Percentiles rank a stretch among this genome's conserved stretches.
Evolutionary conservation across 2,113 vertebrate genomes (phyloP).

Genomic region (Trinectes maculatus): DNA sequence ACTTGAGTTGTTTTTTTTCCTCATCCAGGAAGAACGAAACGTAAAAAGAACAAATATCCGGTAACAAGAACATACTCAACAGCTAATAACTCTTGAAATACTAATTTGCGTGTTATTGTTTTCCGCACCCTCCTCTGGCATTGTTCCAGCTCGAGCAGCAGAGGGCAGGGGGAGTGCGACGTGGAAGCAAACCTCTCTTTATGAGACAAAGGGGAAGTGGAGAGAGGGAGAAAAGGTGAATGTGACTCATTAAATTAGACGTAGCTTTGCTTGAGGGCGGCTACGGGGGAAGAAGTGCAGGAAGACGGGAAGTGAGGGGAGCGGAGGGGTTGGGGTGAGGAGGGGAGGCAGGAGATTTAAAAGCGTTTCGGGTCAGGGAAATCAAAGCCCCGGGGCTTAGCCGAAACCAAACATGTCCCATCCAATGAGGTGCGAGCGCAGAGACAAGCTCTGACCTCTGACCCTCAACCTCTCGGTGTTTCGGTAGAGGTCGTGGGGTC

Average conservation of each 20-base stretch:
- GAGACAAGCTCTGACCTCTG: slow-evolving; percentile 64
- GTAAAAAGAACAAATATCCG: not conserved
- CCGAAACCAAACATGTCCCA: slow-evolving; percentile 65
- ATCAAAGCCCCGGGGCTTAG: slow-evolving; percentile 63
- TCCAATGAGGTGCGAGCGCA: slow-evolving; percentile 53
- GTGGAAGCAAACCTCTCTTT: slow-evolving; percentile 19
- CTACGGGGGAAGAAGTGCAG: slow-evolving; percentile 17
- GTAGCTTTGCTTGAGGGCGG: slow-evolving; percentile 46
- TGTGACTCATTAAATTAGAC: slow-evolving; percentile 67
- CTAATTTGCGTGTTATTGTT: slow-evolving; percentile 34
- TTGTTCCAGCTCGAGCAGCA: slow-evolving; percentile 42
- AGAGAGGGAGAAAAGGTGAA: slow-evolving; percentile 39
- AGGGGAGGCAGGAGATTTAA: slow-evolving; percentile 58
- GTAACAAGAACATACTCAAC: slow-evolving; percentile 14
- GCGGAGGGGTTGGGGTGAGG: slow-evolving; percentile 18
- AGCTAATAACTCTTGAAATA: slow-evolving; percentile 29
- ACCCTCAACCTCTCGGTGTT: slow-evolving; percentile 56
- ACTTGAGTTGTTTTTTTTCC: slow-evolving; percentile 17
- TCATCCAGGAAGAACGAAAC: not conserved
- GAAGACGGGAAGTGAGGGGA: slow-evolving; percentile 50
- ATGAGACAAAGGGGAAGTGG: slow-evolving; percentile 34
- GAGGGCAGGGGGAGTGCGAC: slow-evolving; percentile 30
- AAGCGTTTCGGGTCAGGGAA: slow-evolving; percentile 65
- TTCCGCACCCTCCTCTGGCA: slow-evolving; percentile 33
- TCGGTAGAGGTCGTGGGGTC: slow-evolving; percentile 50